Base-by-base conservation (phyloP, 2,113 vertebrate genomes). In the Cebidichthys violaceus region DNA sequence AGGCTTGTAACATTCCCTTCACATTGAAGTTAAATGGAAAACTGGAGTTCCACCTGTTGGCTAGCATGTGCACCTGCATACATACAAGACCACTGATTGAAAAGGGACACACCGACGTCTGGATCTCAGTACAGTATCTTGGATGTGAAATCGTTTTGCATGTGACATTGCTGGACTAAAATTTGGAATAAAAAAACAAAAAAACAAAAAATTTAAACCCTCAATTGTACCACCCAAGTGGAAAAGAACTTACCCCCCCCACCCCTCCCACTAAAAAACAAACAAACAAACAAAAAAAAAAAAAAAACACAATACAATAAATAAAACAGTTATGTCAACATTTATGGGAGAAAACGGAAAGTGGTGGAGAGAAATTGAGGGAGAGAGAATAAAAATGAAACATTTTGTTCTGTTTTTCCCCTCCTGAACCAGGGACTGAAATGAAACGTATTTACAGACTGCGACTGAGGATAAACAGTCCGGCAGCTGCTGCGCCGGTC, bases 361-460 rank as follows among this genome's bases (percentile, higher is more conserved):
- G 70, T 65, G 27, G 43, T 74, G 57, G 88, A 90, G 86, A 89
- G 86, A 86, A 86, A 91, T 91, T 77, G 83, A 94, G 87, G 91
- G 91, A 92, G 94, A 92, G 94, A 93, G 89, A 92, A 90, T 87
- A 90, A 91, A 94, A 92, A 89, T 88, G 86, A 92, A 93, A 93
- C 86, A 85, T 93, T 94, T 95, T 94, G 93, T 94, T 94, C 91
- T 91, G 91, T 92, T 91, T 82, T 86, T 86, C 70, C 84, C 91
- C 85, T 89, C 86, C 66, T 66, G 75, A 91, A 92, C 87, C 70
- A 91, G 92, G 93, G 90, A 88, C 84, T 87, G 85, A 90, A 91
- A 93, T 94, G 84, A 95, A 95, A 92, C 29, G 90, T 95, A 95
- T 95, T 94, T 96, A 95, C 95, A 95, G 92, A 92, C 90, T 93